Base-by-base conservation (phyloP, 2,888 invertebrate genomes). In the Epirrita christyi region DNA sequence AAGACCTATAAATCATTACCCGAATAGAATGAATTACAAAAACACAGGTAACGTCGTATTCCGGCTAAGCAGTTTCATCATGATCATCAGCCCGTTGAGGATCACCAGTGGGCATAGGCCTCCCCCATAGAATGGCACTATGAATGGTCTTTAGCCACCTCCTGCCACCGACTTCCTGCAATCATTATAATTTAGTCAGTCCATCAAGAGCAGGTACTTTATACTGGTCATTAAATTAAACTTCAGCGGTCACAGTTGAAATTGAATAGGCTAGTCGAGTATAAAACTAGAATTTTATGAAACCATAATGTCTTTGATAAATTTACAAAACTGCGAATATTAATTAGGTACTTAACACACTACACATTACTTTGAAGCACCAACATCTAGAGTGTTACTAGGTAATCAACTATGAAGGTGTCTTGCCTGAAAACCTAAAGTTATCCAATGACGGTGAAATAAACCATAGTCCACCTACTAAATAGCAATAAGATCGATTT, bases 171-270 rank as follows among this genome's bases (percentile, higher is more conserved):
- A 21, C 21, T 21, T 21, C 21, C 21, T 3, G 21, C 21, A 3
- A 21, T 21, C 21, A 3, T 21, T 21, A 21, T 21, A 21, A 21
- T 21, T 21, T 21, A 3, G 21, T n/a, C n/a, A n/a, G 21, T 21
- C 21, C 21, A 21, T 21, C 21, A 4, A 52, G 53, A 64, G 42
- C 56, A 61, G 51, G 36, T 61, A 58, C 57, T 71, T 73, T 66
- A n/a, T n/a, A 72, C 59, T 53, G 61, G 45, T 59, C 68, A 68
- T 75, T 69, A 76, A 75, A 71, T 58, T 67, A 66, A 64, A 66
- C 62, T 71, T 59, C 60, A 63, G 37, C 42, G 38, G 48, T 64
- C 62, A 61, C 63, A 62, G 67, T 66, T 67, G 62, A 68, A 71
- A 70, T 72, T 72, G 67, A 66, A 67, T 66, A 69, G 66, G 66